These are phyloP conservation scores for Stenichneumon culpator DNA, from an alignment of 2,888 invertebrate genomes.

Conservation along the genomic window DNA sequence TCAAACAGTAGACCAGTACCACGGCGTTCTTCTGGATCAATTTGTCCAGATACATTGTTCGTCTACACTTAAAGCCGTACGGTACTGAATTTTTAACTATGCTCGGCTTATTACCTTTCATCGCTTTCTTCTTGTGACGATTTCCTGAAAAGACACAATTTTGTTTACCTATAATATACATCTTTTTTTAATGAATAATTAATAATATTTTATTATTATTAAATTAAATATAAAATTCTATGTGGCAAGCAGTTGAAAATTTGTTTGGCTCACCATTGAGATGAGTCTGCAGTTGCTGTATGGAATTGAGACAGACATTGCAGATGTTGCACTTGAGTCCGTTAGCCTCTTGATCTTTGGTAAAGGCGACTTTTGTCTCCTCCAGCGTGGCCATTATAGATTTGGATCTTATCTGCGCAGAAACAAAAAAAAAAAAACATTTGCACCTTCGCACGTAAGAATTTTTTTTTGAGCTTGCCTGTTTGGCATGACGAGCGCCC, in stretches of 20 bases:
- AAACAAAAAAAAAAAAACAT: slow-evolving; percentile 17
- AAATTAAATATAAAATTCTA: slow-evolving; percentile 9
- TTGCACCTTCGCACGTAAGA: background rate
- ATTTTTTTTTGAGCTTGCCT: slow-evolving; percentile 73
- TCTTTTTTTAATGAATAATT: slow-evolving; percentile 12
- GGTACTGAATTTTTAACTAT: slow-evolving; percentile 76
- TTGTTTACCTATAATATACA: slow-evolving; percentile 20
- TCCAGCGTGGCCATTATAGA: slow-evolving; percentile 83
- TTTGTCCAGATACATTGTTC: slow-evolving; percentile 79
- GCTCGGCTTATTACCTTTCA: slow-evolving; percentile 83
- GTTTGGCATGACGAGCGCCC: slow-evolving; percentile 83
- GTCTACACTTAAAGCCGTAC: slow-evolving; percentile 80
- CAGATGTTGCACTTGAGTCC: slow-evolving; percentile 85
- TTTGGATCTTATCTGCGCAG: slow-evolving; percentile 81
- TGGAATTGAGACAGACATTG: slow-evolving; percentile 85
- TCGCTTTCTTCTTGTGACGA: slow-evolving; percentile 83
- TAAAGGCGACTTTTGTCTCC: slow-evolving; percentile 82
- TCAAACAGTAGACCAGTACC: slow-evolving; percentile 79
- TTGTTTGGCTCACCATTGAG: slow-evolving; percentile 79
- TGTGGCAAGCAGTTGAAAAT: background rate
- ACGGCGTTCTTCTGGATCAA: slow-evolving; percentile 79
- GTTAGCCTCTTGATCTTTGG: slow-evolving; percentile 82
- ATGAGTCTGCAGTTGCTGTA: slow-evolving; percentile 85
- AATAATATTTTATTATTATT: background rate
- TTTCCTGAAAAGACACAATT: slow-evolving; percentile 77